These are phyloP conservation scores for Chelonus formosanus DNA, from an alignment of 2,888 invertebrate genomes.

Conservation along the genomic window DNA sequence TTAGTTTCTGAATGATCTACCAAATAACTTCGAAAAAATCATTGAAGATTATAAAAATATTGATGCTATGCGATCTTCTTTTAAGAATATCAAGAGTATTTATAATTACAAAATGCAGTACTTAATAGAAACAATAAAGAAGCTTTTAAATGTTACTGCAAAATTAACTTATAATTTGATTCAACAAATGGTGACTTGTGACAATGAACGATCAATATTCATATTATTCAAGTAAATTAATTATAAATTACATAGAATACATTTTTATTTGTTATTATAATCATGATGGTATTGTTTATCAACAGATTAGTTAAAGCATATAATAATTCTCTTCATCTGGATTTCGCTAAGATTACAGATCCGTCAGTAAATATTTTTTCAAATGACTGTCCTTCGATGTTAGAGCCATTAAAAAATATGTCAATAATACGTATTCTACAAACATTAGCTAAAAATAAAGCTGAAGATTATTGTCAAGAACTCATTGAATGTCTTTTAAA, in stretches of 20 bases:
- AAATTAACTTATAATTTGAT: constrained; percentile 23
- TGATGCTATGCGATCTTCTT: neutral
- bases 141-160: constrained; percentile 9
- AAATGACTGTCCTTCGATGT: constrained; percentile 78
- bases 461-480: constrained; percentile 76
- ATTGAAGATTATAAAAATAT: constrained; percentile 16
- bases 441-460: constrained; percentile 72
- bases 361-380: constrained; percentile 74
- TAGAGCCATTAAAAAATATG: constrained; percentile 76
- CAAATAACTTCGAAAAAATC: constrained; percentile 12
- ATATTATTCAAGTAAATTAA: constrained; percentile 20
- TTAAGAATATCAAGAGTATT: neutral
- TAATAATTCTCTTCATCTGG: constrained; percentile 71
- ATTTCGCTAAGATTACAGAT: constrained; percentile 68
- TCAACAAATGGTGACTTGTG: constrained; percentile 13
- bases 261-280: neutral
- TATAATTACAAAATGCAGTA: constrained; percentile 23
- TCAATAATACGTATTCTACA: constrained; percentile 80
- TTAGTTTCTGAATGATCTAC: constrained; percentile 7
- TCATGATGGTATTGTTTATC: constrained; percentile 38
- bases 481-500: constrained; percentile 76
- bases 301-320: constrained; percentile 72
- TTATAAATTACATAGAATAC: neutral
- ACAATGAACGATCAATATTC: constrained; percentile 20
- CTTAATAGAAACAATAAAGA: constrained; percentile 14